Evolutionary conservation across 1,140 invertebrate genomes (phyloP).

Genomic region (Aphelinus certus): DNA sequence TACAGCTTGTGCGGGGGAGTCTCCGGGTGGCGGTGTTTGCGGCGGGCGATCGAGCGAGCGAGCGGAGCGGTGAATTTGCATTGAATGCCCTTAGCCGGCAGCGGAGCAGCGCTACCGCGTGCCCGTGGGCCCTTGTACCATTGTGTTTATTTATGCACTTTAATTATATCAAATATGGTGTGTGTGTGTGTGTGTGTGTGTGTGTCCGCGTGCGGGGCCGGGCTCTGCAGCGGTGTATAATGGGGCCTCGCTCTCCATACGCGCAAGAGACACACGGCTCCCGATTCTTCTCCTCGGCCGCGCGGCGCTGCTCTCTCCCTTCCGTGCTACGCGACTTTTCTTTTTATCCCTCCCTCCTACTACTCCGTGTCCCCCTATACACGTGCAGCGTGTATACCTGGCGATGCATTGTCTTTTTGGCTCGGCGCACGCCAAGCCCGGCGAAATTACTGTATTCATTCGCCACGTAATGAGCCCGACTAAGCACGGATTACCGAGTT

Average conservation of each 20-base stretch:
- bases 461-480: slow-evolving; percentile 10
- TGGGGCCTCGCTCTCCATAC: background rate
- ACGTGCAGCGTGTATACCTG: background rate
- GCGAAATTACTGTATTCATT: slow-evolving; percentile 19
- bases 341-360: background rate
- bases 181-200: slow-evolving; percentile 30
- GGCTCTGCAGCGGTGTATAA: slow-evolving; percentile 23
- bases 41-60: slow-evolving; percentile 13
- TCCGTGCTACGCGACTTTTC: background rate
- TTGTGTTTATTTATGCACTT: slow-evolving; percentile 62
- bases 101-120: slow-evolving; percentile 34
- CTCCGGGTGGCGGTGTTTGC: too few relatives aligned
- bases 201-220: slow-evolving; percentile 29
- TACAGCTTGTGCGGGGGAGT: too few relatives aligned
- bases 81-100: slow-evolving; percentile 56
- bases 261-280: slow-evolving; percentile 7
- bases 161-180: slow-evolving; percentile 63
- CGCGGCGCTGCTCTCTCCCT: background rate
- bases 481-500: slow-evolving; percentile 12
- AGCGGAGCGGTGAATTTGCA: slow-evolving; percentile 53
- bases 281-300: slow-evolving; percentile 3
- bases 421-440: background rate
- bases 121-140: slow-evolving; percentile 52
- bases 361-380: background rate
- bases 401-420: slow-evolving; percentile 2